Evolutionary conservation across 2,797 vertebrate genomes (phyloP), one percentile per base, ranked within the genome.

Genomic region (Pteronotus mesoamericanus): DNA sequence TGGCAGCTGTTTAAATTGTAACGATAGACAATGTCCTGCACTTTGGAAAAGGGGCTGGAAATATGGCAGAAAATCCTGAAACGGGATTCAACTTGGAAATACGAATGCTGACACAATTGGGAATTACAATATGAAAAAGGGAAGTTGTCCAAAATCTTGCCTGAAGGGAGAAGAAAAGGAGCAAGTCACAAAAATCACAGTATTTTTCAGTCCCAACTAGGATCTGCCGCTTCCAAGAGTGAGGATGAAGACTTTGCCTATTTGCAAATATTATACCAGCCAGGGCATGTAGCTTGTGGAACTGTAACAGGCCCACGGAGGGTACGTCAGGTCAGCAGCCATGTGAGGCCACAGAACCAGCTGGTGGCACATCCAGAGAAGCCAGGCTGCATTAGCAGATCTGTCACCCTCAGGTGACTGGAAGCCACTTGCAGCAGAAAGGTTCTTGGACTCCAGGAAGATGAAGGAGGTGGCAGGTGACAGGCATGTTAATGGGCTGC

Each of bases 51-150:
- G 29, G 94, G 4, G 44, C 86, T 97, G 97, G 22, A 89, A 97
- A 69, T 91, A 93, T 77, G 79, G 80, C 91, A 96, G 75, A 59
- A 96, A 96, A 24, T 88, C 42, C 44, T 92, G 89, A 96, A 86
- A 55, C 90, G 77, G 96, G 92, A 96, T 96, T 98, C 97, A 97
- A n/a, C 59, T 96, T 94, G 86, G 95, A 98, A 97, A 97, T 95
- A 94, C 15, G 10, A 89, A 96, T 86, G 61, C 34, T 29, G 57
- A 79, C 95, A 57, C 85, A 96, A 90, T 44, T 94, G 90, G 77
- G 79, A 96, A 94, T 97, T 79, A 93, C 89, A 95, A 91, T 94
- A 94, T 80, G 51, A 96, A 94, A 79, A 32, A 74, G 90, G 77
- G 85, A 97, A 92, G 77, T 51, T 83, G 94, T 85, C 96, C 97